phyloP scores from a whole-genome alignment of 2,797 vertebrate species.

The Erethizon dorsatum region DNA sequence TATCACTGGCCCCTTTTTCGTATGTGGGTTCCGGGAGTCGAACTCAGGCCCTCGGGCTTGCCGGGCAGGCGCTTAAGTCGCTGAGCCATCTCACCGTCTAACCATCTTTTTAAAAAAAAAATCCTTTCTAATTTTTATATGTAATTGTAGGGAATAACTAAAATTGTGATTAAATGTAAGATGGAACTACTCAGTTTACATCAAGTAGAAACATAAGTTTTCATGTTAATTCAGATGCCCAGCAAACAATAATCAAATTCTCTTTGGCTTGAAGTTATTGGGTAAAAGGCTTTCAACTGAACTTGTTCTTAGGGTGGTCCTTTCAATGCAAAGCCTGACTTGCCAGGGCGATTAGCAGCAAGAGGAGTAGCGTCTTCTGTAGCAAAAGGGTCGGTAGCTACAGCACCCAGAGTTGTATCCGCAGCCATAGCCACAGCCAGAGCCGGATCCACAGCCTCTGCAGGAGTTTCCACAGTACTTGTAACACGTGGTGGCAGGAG shows the following conservation, averaged over 20 bases:
- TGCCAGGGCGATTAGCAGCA: background rate
- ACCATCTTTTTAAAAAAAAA: too few relatives aligned
- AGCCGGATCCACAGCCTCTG: background rate
- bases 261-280: background rate
- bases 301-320: background rate
- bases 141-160: background rate
- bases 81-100: too few relatives aligned
- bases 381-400: background rate
- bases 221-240: background rate
- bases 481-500: slow-evolving; percentile 1
- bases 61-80: too few relatives aligned
- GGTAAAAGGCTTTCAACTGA: background rate
- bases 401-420: background rate
- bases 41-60: too few relatives aligned
- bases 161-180: too few relatives aligned
- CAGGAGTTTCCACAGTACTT: background rate
- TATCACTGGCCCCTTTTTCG: too few relatives aligned
- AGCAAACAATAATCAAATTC: background rate
- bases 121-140: background rate
- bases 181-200: background rate
- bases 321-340: background rate
- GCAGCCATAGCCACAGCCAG: background rate
- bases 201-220: background rate
- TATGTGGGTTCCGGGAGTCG: too few relatives aligned
- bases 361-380: background rate